A percentile compares a stretch with the other conserved stretches of the same genome.
phyloP scores from a whole-genome alignment of 2,797 vertebrate genomes.

The Macroramphosus scolopax region DNA sequence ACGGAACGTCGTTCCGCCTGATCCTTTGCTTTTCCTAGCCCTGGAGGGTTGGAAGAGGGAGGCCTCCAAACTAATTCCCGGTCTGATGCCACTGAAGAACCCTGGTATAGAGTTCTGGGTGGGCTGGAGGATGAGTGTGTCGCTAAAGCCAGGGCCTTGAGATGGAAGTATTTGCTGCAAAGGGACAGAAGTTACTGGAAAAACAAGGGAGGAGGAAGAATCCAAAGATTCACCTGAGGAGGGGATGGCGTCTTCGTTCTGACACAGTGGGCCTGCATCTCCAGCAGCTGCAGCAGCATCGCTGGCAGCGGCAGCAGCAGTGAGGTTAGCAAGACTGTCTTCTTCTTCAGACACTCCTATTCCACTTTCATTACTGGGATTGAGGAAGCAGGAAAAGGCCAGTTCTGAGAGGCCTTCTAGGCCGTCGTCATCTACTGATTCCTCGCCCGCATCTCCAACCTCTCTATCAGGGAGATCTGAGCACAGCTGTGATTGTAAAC shows the following conservation, averaged over 20 bases:
- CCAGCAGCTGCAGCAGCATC: slow-evolving; percentile 18
- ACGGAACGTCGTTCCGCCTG: slow-evolving; percentile 85
- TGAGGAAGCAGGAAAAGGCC: slow-evolving; percentile 74
- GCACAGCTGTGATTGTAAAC: slow-evolving; percentile 85
- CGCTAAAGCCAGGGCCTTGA: slow-evolving; percentile 55
- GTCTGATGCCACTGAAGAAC: slow-evolving; percentile 56
- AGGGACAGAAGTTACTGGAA: slow-evolving; percentile 60
- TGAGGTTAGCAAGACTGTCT: slow-evolving; percentile 59
- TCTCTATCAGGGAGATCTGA: slow-evolving; percentile 68
- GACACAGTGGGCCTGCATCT: slow-evolving; percentile 8
- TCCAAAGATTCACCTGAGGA: slow-evolving; percentile 38
- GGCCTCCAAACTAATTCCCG: slow-evolving; percentile 78
- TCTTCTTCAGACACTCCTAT: slow-evolving; percentile 62
- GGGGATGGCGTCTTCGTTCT: slow-evolving; percentile 19
- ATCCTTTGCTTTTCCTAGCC: slow-evolving; percentile 67
- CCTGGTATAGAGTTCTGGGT: slow-evolving; percentile 54
- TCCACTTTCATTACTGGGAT: slow-evolving; percentile 52
- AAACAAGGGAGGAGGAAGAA: slow-evolving; percentile 56
- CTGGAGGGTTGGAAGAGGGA: slow-evolving; percentile 76
- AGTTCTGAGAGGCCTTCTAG: slow-evolving; percentile 68
- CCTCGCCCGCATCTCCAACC: slow-evolving; percentile 39
- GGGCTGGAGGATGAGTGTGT: slow-evolving; percentile 69
- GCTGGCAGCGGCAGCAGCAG: slow-evolving; percentile 41
- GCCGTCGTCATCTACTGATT: slow-evolving; percentile 47
- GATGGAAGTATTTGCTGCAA: slow-evolving; percentile 66